Percentiles rank a stretch among this genome's conserved stretches.
Evolutionary conservation across 2,888 invertebrate species (phyloP).

Genomic region (Caenorhabditis macrosperma): DNA sequence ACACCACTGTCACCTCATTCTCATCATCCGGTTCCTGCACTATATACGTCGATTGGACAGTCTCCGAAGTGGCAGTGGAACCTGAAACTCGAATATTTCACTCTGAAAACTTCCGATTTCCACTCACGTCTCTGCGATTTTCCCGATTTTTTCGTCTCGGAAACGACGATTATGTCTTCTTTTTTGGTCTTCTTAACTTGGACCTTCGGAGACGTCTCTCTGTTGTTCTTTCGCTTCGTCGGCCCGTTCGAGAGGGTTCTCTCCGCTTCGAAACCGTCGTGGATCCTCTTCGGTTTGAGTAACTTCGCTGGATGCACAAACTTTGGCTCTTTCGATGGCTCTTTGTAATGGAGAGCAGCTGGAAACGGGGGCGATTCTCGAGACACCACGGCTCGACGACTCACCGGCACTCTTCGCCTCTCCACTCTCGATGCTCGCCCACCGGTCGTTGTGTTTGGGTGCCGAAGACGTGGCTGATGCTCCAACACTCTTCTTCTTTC

Average conservation of each 20-base stretch:
- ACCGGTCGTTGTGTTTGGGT: conserved; percentile 42
- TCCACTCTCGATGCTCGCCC: conserved; percentile 60
- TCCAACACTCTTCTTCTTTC: conserved; percentile 17
- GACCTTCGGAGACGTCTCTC: conserved; percentile 14
- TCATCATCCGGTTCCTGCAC: conserved; percentile 53
- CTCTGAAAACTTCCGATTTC: neutral
- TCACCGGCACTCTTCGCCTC: conserved; percentile 38
- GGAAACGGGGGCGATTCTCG: conserved; percentile 17
- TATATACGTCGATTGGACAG: conserved; percentile 16
- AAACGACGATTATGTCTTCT: conserved; percentile 1
- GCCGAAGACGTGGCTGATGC: neutral
- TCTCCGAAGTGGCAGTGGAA: neutral
- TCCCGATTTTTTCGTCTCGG: conserved; percentile 1
- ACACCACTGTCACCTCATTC: conserved; percentile 25
- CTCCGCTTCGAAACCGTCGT: conserved; percentile 47
- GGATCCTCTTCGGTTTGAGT: conserved; percentile 28
- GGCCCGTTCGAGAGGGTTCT: conserved; percentile 22
- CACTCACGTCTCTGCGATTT: conserved; percentile 6
- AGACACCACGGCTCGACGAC: neutral
- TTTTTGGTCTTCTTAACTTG: conserved; percentile 7
- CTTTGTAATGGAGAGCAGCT: conserved; percentile 43
- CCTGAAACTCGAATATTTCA: neutral
- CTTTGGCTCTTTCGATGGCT: conserved; percentile 38
- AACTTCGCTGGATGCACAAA: conserved; percentile 51
- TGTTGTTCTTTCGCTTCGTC: conserved; percentile 21